Evolutionary conservation across 2,888 invertebrate genomes (phyloP), one percentile per base, ranked within the genome.

Genomic region (Criorhina ranunculi): DNA sequence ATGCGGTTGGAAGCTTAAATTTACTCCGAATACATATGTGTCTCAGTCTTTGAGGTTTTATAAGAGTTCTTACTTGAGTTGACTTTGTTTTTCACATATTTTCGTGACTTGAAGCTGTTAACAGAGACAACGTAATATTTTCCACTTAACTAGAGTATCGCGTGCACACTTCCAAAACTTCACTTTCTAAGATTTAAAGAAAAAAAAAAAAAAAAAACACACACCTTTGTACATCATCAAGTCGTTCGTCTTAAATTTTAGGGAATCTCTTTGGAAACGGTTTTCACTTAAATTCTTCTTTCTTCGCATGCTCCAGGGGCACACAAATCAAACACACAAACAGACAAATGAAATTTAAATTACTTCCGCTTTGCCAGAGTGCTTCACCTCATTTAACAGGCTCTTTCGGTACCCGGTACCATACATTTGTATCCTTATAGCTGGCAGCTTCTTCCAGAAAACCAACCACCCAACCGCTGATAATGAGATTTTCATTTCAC

Each of bases 271-370:
- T 2, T 53, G 12, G 31, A 31, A 31, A 7, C 53, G 31, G 1
- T 49, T 11, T 37, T 7, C 11, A 8, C 37, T 37, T 29, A 66
- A 51, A 66, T 67, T 55, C 29, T 0, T 8, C 31, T 35, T 19
- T 37, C 12, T 42, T 33, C 17, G 69, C 15, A 67, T 57, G 51
- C 35, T 37, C 19, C 12, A 9, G 11, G 31, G 19, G n/a, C 37
- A 60, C 17, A 42, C 31, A 37, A 67, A 67, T 53, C 57, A 42
- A 11, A 55, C 35, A 66, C n/a, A 42, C 51, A 62, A 72, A 57
- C 49, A 79, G 51, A 75, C 55, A 81, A 79, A 79, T 83, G 62
- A 83, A 83, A 72, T 83, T 75, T 53, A 79, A 79, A 79, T 83
- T 83, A 83, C 79, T 83, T 83, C 79, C 79, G 83, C 79, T 64